These are phyloP conservation scores for Atrichornis clamosus DNA, from an alignment of 2,113 vertebrate genomes.

Conservation along the genomic window DNA sequence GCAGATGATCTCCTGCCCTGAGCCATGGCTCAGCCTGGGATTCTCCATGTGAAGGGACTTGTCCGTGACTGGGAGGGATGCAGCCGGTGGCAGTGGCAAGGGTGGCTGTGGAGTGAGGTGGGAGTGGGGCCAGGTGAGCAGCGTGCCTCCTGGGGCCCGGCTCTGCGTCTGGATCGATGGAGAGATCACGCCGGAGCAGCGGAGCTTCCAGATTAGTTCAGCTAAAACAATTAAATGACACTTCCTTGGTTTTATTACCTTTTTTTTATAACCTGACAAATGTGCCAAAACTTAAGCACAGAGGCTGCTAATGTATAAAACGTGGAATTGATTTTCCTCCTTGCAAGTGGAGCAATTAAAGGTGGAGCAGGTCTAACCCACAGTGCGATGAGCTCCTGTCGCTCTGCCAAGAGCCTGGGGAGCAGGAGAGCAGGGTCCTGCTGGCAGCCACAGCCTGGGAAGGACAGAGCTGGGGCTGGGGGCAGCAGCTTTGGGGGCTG, in stretches of 20 bases:
- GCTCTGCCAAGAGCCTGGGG: not conserved
- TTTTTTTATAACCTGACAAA: slow-evolving; percentile 12
- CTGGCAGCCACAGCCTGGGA: rapidly evolving
- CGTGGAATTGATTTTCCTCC: slow-evolving; percentile 55
- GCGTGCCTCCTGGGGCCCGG: rapidly evolving
- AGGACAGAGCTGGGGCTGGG: not conserved
- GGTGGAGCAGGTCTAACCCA: not conserved
- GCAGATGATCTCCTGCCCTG: rapidly evolving
- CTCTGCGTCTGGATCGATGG: not conserved
- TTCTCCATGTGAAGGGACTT: not conserved
- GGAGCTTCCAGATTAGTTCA: slow-evolving; percentile 12
- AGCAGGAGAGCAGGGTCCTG: not conserved
- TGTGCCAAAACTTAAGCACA: slow-evolving; percentile 49
- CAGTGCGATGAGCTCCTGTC: not conserved
- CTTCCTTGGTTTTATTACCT: slow-evolving; percentile 42
- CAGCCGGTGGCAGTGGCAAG: not conserved
- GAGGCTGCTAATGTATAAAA: slow-evolving; percentile 41
- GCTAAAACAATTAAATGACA: slow-evolving; percentile 63
- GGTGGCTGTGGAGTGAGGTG: rapidly evolving
- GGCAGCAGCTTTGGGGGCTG: not conserved
- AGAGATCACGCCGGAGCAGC: not conserved
- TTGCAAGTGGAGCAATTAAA: slow-evolving; percentile 56
- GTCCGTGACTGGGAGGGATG: rapidly evolving
- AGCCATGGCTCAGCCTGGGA: not conserved
- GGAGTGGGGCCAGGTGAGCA: not conserved